A percentile compares a stretch with the other conserved stretches of the same genome.
These are phyloP conservation scores for Halcyon malimbica DNA, from an alignment of 2,113 vertebrate species.

Conservation along the genomic window DNA sequence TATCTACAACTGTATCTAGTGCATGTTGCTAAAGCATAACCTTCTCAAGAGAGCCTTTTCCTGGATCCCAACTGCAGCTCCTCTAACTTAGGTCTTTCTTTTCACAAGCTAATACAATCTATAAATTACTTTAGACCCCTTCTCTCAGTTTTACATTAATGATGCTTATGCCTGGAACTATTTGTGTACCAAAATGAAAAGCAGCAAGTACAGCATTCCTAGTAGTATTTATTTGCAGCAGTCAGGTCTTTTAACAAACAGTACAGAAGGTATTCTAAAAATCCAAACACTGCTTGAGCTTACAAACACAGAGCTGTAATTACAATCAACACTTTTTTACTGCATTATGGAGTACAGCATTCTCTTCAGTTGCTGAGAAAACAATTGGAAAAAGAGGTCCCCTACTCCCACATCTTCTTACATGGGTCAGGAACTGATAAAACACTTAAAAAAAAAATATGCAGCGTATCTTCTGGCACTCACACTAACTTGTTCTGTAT, in stretches of 20 bases:
- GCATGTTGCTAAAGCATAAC: neutral
- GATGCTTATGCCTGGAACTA: neutral
- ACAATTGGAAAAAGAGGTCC: neutral
- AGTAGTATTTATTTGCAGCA: neutral
- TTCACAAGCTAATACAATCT: neutral
- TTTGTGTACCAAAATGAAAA: neutral
- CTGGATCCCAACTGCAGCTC: neutral
- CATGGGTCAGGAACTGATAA: neutral
- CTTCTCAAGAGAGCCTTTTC: neutral
- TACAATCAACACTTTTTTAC: fast-evolving
- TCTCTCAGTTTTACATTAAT: neutral
- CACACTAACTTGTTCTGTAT: neutral
- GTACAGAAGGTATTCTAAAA: neutral
- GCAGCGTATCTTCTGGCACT: neutral
- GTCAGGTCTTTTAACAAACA: neutral
- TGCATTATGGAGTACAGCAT: neutral
- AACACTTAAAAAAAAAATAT: neutral
- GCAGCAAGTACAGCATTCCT: neutral
- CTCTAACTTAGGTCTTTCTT: neutral
- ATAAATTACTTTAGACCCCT: neutral
- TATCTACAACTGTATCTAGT: neutral
- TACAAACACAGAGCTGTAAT: neutral
- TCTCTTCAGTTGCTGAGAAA: neutral
- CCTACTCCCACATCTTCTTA: neutral
- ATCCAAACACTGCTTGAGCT: neutral